phyloP scores from a whole-genome alignment of 2,797 vertebrate genomes.

The Mus caroli region DNA sequence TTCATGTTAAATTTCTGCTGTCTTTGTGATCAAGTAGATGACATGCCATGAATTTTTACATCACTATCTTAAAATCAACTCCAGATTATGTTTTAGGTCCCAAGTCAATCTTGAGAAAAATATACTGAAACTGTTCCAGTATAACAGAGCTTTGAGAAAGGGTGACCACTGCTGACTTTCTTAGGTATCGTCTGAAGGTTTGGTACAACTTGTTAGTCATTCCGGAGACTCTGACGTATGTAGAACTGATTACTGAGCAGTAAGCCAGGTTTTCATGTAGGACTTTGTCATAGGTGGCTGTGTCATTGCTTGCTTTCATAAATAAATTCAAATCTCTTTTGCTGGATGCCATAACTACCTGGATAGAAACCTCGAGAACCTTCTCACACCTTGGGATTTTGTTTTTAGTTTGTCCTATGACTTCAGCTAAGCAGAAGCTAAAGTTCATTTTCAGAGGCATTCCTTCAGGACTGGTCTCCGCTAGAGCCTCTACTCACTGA shows the following conservation, averaged over 20 bases:
- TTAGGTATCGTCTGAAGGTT: background rate
- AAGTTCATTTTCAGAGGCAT: background rate
- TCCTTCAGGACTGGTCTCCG: background rate
- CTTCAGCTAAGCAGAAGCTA: background rate
- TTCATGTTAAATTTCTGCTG: background rate
- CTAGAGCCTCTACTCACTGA: background rate
- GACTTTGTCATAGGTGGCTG: background rate
- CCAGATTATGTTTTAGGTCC: slow-evolving; percentile 8
- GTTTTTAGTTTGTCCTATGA: background rate
- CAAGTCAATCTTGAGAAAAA: slow-evolving; percentile 56
- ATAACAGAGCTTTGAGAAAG: background rate
- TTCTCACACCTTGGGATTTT: background rate
- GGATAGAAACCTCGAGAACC: background rate
- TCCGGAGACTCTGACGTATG: background rate
- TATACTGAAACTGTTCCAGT: background rate
- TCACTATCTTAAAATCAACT: slow-evolving; percentile 18
- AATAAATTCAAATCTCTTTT: slow-evolving; percentile 13
- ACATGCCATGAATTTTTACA: slow-evolving; percentile 10
- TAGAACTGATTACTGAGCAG: background rate
- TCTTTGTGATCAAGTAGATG: background rate
- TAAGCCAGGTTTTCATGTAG: background rate
- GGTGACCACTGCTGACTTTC: background rate
- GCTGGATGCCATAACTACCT: background rate
- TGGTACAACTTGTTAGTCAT: background rate
- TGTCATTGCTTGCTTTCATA: background rate